phyloP scores from a whole-genome alignment of 2,113 vertebrate genomes.

The Petaurus breviceps region DNA sequence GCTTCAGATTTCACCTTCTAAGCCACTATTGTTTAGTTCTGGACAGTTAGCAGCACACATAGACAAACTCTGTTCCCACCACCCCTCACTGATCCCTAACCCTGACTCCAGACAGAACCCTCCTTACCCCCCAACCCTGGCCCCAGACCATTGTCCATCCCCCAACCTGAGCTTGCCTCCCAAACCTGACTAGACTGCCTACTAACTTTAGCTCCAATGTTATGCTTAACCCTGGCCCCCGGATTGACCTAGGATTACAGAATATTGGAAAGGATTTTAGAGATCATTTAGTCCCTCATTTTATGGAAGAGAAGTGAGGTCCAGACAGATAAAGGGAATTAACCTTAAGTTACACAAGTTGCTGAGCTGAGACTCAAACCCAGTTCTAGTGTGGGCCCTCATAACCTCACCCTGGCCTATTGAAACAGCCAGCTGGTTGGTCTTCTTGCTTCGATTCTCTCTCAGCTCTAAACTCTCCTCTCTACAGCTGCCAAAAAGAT shows the following conservation, averaged over 20 bases:
- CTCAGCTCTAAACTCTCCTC: neutral
- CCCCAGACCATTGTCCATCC: neutral
- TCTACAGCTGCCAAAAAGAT: neutral
- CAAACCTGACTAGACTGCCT: neutral
- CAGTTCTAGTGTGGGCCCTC: neutral
- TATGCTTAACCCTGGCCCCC: neutral
- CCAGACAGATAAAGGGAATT: neutral
- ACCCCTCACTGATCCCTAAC: neutral
- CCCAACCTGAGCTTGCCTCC: neutral
- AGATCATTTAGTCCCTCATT: neutral
- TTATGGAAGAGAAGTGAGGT: neutral
- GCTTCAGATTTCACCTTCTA: neutral
- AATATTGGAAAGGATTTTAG: neutral
- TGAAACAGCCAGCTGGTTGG: neutral
- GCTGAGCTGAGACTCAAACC: neutral
- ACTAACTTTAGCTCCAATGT: neutral
- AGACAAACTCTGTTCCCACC: neutral
- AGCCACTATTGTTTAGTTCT: neutral
- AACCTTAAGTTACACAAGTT: neutral
- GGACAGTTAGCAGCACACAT: neutral
- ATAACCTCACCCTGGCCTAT: neutral
- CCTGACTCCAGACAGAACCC: neutral
- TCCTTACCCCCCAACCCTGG: accelerated
- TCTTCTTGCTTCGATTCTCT: neutral
- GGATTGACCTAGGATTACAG: neutral